phyloP scores from a whole-genome alignment of 2,113 vertebrate species.

The cattle (Bos taurus) region DNA sequence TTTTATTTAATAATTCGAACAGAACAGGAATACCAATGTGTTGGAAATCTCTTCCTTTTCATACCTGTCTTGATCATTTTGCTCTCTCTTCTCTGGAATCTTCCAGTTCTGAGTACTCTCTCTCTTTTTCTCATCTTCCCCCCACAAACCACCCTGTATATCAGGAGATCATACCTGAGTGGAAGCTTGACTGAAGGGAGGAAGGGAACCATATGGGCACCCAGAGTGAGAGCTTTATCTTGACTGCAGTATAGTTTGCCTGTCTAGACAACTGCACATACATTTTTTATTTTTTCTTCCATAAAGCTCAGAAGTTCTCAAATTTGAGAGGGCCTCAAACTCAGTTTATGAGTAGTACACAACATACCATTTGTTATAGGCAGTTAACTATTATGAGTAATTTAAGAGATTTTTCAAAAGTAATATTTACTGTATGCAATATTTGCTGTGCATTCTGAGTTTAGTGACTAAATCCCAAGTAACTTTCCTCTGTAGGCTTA shows the following conservation, averaged over 20 bases:
- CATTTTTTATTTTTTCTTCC: background rate
- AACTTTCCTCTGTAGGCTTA: background rate
- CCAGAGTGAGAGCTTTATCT: background rate
- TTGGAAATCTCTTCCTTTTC: conserved; percentile 18
- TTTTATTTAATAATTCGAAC: background rate
- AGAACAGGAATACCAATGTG: background rate
- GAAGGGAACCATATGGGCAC: background rate
- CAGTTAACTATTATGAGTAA: background rate
- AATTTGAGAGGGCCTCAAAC: background rate
- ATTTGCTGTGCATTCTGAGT: background rate
- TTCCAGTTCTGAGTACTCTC: background rate
- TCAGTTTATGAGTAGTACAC: background rate
- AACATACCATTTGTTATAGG: background rate
- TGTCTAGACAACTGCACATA: background rate
- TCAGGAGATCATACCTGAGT: background rate
- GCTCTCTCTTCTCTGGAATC: background rate
- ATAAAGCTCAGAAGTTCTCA: background rate
- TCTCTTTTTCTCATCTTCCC: background rate
- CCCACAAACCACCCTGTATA: background rate
- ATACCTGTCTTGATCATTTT: background rate
- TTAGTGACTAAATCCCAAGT: background rate
- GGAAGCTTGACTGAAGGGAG: background rate
- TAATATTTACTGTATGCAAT: background rate
- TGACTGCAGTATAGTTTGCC: background rate
- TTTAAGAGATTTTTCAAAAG: background rate